phyloP scores from a whole-genome alignment of 2,113 vertebrate species.

The Pycnonotus jocosus region DNA sequence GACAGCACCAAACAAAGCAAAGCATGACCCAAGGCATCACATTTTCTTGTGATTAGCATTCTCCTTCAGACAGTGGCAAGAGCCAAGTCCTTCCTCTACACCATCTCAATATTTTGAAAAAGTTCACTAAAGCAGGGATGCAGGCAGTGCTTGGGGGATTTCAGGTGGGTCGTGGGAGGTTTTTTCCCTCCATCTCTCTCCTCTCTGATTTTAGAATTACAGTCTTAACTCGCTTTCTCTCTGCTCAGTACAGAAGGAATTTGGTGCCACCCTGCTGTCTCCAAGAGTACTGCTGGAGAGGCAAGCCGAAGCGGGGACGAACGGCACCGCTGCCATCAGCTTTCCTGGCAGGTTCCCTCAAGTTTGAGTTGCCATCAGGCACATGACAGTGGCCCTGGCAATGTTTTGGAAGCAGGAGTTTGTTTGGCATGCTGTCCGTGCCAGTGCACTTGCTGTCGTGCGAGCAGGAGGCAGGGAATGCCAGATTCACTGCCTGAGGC shows the following conservation, averaged over 20 bases:
- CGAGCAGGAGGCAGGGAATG: background rate
- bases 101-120: background rate
- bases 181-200: fast-evolving
- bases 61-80: background rate
- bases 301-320: background rate
- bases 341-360: background rate
- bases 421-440: background rate
- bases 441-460: fast-evolving
- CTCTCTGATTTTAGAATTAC: background rate
- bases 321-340: background rate
- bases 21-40: background rate
- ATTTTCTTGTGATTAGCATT: background rate
- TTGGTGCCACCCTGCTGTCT: background rate
- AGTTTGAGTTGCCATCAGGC: background rate
- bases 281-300: background rate
- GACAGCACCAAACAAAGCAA: background rate
- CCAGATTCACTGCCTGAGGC: background rate
- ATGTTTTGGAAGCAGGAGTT: background rate
- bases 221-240: background rate
- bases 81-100: background rate
- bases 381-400: background rate
- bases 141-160: background rate
- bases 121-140: background rate
- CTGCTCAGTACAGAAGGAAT: background rate
- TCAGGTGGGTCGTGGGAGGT: fast-evolving